These are phyloP conservation scores for Gavialis gangeticus DNA, from an alignment of 2,113 vertebrate species.

Conservation along the genomic window DNA sequence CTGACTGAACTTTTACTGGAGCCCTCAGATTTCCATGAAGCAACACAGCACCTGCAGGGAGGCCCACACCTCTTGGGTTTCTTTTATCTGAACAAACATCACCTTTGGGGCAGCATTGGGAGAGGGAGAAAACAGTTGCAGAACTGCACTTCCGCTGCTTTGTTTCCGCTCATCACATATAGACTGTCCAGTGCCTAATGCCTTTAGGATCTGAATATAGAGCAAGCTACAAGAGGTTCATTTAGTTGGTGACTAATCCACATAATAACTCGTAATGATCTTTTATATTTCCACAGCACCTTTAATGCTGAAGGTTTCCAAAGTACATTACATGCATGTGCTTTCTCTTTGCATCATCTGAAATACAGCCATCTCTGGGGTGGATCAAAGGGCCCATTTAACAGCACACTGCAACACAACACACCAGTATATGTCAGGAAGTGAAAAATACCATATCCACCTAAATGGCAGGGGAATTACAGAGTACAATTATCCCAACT, in stretches of 20 bases:
- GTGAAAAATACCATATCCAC: neutral
- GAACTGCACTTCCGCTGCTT: neutral
- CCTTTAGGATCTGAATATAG: neutral
- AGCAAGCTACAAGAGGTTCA: neutral
- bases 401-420: neutral
- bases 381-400: neutral
- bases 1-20: neutral
- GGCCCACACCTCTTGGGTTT: neutral
- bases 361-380: fast-evolving
- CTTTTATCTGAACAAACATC: neutral
- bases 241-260: neutral
- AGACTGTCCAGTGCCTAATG: neutral
- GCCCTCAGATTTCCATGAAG: neutral
- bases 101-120: neutral
- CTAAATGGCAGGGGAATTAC: neutral
- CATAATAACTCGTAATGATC: neutral
- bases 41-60: neutral
- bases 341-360: neutral
- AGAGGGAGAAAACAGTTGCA: neutral
- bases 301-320: neutral
- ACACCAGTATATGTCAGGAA: fast-evolving
- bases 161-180: neutral
- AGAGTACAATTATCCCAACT: neutral
- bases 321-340: neutral
- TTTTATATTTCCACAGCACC: neutral